phyloP scores from a whole-genome alignment of 1,140 invertebrate species.

The Neoseiulus cucumeris region DNA sequence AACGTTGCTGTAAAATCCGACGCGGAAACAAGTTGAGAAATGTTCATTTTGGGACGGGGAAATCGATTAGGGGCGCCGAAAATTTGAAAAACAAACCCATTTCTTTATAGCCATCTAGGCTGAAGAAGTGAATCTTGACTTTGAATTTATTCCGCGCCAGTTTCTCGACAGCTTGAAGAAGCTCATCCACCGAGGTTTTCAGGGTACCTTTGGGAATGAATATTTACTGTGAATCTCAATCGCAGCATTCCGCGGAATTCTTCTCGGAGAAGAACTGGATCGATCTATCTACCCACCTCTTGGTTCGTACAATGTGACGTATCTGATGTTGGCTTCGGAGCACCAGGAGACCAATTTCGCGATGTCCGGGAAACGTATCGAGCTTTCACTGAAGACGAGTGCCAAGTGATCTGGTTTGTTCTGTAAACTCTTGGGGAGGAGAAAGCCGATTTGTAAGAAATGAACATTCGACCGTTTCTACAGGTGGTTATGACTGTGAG shows the following conservation, averaged over 20 bases:
- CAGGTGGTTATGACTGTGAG: no score
- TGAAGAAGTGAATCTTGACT: background rate
- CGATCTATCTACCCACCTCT: background rate
- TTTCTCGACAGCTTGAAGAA: background rate
- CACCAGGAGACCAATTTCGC: background rate
- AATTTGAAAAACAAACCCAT: background rate
- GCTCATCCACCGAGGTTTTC: background rate
- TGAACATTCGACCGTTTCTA: no score
- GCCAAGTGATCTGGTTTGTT: background rate
- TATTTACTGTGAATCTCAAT: background rate
- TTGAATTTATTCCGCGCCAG: background rate
- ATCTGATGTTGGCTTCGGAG: background rate
- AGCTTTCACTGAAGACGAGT: background rate
- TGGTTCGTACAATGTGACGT: background rate
- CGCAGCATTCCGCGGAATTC: background rate
- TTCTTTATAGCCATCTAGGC: background rate
- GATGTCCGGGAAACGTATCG: background rate
- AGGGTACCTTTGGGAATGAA: background rate
- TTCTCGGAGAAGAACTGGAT: background rate
- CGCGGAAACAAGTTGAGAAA: background rate
- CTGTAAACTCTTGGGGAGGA: background rate
- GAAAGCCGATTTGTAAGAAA: background rate
- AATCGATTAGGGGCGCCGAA: background rate
- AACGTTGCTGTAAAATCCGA: background rate
- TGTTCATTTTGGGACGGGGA: background rate